Conservation (phyloP, 2,888 invertebrate genomes). For the Morpho achilles region DNA sequence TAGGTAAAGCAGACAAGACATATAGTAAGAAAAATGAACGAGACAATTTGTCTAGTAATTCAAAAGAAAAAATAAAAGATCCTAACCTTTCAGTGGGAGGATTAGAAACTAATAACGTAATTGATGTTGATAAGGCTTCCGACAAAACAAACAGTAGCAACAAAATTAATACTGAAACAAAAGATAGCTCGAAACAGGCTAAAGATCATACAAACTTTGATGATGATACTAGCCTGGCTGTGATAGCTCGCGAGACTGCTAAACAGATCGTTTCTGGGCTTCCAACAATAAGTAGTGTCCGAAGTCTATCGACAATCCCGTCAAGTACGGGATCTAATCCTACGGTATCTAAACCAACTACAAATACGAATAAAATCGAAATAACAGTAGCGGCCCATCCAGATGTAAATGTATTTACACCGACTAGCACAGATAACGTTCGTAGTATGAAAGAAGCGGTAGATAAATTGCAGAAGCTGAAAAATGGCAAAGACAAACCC, state of each 20-base stretch:
- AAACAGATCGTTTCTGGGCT: slow-evolving; percentile 34
- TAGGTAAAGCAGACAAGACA: slow-evolving; percentile 17
- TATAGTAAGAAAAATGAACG: slow-evolving; percentile 32
- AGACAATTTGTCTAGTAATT: slow-evolving; percentile 26
- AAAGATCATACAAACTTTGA: slow-evolving; percentile 48
- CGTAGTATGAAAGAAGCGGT: slow-evolving; percentile 50
- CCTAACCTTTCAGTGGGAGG: slow-evolving; percentile 1
- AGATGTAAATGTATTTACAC: slow-evolving; percentile 50
- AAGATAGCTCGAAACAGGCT: slow-evolving; percentile 31
- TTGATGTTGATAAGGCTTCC: slow-evolving; percentile 15
- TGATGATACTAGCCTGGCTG: slow-evolving; percentile 53
- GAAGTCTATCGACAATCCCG: slow-evolving; percentile 48
- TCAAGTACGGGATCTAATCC: slow-evolving; percentile 28
- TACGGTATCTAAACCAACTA: slow-evolving; percentile 27
- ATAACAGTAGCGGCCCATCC: slow-evolving; percentile 41
- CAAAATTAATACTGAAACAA: slow-evolving; percentile 18
- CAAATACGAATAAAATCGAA: slow-evolving; percentile 33
- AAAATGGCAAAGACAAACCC: slow-evolving; percentile 40
- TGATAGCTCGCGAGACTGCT: slow-evolving; percentile 41
- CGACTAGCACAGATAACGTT: slow-evolving; percentile 48
- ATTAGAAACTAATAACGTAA: slow-evolving; percentile 10
- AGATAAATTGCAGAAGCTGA: slow-evolving; percentile 46
- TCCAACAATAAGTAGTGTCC: slow-evolving; percentile 58
- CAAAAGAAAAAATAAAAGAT: slow-evolving; percentile 30
- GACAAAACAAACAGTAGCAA: slow-evolving; percentile 26